Conservation (phyloP, 2,113 vertebrate genomes). For the Epinephelus cyanopodus region DNA sequence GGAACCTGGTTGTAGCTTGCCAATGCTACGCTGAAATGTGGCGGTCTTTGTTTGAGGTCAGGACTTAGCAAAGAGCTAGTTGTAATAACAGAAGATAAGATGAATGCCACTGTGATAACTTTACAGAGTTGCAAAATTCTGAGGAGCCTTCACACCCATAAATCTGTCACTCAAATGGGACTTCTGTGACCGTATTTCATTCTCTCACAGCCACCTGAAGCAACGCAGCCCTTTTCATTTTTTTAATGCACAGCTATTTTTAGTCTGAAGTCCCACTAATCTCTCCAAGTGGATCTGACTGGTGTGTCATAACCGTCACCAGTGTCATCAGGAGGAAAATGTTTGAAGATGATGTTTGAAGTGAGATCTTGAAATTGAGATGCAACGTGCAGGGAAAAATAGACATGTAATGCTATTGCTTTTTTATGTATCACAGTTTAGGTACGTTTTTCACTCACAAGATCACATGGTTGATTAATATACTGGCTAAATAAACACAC, state of each 20-base stretch:
- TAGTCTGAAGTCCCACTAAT: neutral
- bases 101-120: neutral
- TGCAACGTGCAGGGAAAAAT: too few relatives aligned
- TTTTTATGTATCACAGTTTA: neutral
- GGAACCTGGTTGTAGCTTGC: too few relatives aligned
- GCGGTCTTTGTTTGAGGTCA: too few relatives aligned
- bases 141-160: too few relatives aligned
- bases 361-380: neutral
- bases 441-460: neutral
- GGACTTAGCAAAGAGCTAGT: too few relatives aligned
- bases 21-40: too few relatives aligned
- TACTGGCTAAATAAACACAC: neutral
- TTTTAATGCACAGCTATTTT: neutral
- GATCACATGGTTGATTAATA: neutral
- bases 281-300: neutral
- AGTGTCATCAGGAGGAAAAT: neutral
- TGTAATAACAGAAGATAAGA: neutral
- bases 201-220: neutral
- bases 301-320: neutral
- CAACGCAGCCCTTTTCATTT: too few relatives aligned
- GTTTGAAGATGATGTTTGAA: neutral
- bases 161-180: too few relatives aligned
- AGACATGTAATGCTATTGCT: neutral
- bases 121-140: neutral
- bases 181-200: too few relatives aligned